A percentile compares a stretch with the other conserved stretches of the same genome.
Evolutionary conservation across 2,113 vertebrate species (phyloP).

Genomic region (human (Homo sapiens)): GRCh38 chr21:23319001-23319500

Average conservation of each 20-base stretch:
- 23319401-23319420: neutral
- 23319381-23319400: neutral
- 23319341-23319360: neutral
- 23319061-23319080: neutral
- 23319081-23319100: neutral
- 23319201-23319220: neutral
- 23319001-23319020: neutral
- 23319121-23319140: fast-evolving
- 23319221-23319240: neutral
- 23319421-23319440: neutral
- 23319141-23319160: neutral
- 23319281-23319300: fast-evolving
- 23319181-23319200: neutral
- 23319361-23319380: neutral
- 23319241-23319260: neutral
- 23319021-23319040: neutral
- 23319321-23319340: neutral
- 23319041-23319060: neutral
- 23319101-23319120: too few relatives aligned
- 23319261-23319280: neutral
- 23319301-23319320: neutral
- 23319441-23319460: neutral
- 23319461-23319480: neutral
- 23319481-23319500: neutral
- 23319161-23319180: neutral